Conservation (phyloP, 2,888 invertebrate species). For the Alsophila aescularia region DNA sequence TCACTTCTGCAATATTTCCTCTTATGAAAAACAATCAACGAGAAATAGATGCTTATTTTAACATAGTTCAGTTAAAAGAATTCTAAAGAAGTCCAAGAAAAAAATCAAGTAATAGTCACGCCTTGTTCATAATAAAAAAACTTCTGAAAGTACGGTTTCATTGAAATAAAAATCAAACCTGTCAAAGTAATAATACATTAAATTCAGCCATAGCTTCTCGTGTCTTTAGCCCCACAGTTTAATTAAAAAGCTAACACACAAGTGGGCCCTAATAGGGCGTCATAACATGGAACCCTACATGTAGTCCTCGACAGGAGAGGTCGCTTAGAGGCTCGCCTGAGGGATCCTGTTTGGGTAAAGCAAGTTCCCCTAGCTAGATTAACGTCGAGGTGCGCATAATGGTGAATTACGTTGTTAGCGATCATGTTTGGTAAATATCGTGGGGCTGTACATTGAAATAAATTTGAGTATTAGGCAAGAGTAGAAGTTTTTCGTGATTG, state of each 20-base stretch:
- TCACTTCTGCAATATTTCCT: too few species aligned
- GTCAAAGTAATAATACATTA: too few species aligned
- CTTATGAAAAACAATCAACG: too few species aligned
- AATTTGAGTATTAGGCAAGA: too few species aligned
- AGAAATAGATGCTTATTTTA: too few species aligned
- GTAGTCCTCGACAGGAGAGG: conserved; percentile 54
- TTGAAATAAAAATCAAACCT: too few species aligned
- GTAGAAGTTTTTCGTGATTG: too few species aligned
- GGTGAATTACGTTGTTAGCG: background rate
- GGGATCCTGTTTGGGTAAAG: conserved; percentile 43
- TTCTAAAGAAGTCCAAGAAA: background rate
- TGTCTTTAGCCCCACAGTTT: conserved; percentile 46
- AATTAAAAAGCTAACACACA: conserved; percentile 75
- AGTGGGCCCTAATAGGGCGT: conserved; percentile 70
- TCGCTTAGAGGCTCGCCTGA: conserved; percentile 44
- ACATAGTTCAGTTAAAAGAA: too few species aligned
- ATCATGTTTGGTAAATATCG: background rate
- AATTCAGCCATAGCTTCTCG: background rate
- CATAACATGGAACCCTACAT: conserved; percentile 60
- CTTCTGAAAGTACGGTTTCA: too few species aligned
- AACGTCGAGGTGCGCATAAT: background rate
- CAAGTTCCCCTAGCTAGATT: background rate
- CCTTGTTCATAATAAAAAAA: background rate
- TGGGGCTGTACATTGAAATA: too few species aligned
- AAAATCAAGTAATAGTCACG: background rate